phyloP scores from a whole-genome alignment of 2,888 invertebrate genomes.

The Rhorus exstirpatorius region DNA sequence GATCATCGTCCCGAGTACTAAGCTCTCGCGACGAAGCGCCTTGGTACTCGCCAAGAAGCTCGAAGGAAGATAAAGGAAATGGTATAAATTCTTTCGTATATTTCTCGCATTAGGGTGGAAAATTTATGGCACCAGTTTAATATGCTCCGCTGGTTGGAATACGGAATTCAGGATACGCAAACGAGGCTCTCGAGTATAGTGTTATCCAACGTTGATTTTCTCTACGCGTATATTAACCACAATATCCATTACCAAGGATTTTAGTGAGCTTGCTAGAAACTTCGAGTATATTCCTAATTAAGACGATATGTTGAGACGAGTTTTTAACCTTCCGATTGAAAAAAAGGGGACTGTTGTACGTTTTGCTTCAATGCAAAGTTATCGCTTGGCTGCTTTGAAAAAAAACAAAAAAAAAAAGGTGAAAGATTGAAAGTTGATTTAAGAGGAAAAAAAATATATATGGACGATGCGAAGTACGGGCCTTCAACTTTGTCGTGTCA shows the following conservation, averaged over 20 bases:
- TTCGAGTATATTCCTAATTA: constrained; percentile 38
- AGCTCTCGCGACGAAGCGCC: constrained; percentile 24
- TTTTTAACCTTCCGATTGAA: no score
- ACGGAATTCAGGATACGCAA: constrained; percentile 39
- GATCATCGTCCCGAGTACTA: constrained; percentile 35
- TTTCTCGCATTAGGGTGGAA: constrained; percentile 34
- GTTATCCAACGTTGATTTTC: constrained; percentile 53
- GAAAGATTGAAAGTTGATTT: no score
- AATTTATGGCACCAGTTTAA: constrained; percentile 63
- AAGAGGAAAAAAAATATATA: no score
- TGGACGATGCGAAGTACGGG: no score
- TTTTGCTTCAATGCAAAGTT: no score
- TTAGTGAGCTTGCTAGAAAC: constrained; percentile 32
- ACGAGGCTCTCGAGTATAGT: constrained; percentile 33
- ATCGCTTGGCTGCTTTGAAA: no score
- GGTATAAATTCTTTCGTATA: constrained; percentile 44
- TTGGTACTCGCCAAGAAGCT: constrained; percentile 12
- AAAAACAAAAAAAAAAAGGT: no score
- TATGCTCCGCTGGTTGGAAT: constrained; percentile 34
- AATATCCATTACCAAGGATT: constrained; percentile 60
- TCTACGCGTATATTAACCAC: constrained; percentile 27
- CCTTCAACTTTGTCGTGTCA: no score
- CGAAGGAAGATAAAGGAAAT: constrained; percentile 49
- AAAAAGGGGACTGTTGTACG: no score
- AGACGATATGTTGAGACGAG: constrained; percentile 7